Conservation (phyloP, 2,113 vertebrate species). For the Rhombomys opimus region DNA sequence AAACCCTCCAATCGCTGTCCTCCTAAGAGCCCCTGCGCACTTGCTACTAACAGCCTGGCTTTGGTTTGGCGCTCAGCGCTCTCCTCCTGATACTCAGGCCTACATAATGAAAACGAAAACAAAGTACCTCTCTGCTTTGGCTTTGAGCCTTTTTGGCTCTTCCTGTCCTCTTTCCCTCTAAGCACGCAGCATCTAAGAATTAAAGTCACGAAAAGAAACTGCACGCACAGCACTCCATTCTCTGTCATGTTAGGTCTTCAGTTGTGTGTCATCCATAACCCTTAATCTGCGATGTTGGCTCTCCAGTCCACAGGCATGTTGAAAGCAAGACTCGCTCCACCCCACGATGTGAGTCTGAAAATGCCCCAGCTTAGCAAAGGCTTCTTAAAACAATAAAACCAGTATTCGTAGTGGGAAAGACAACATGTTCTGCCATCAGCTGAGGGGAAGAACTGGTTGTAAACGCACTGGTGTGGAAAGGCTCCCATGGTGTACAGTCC, state of each 20-base stretch:
- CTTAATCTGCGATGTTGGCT: not conserved
- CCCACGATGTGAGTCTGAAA: not conserved
- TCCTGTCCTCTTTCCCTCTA: not conserved
- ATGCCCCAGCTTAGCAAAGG: not conserved
- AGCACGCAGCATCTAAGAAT: not conserved
- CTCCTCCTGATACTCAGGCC: not conserved
- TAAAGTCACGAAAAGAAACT: not conserved
- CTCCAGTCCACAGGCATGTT: not conserved
- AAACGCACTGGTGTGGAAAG: not conserved
- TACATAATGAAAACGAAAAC: not conserved
- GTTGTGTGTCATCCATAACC: not conserved
- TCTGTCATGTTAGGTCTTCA: not conserved
- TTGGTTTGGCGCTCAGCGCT: not conserved
- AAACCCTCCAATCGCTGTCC: not conserved
- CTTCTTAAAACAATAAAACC: not conserved
- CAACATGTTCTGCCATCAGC: not conserved
- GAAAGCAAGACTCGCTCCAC: not conserved
- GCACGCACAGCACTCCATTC: not conserved
- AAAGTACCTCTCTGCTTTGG: not conserved
- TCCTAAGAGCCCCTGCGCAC: not conserved
- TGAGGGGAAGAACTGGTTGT: not conserved
- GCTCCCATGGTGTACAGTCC: not conserved
- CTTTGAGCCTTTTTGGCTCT: not conserved
- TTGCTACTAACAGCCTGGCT: not conserved
- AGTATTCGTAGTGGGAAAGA: constrained; percentile 41